These are phyloP conservation scores for Carcharodon carcharias DNA, from an alignment of 2,797 vertebrate genomes.

Conservation along the genomic window DNA sequence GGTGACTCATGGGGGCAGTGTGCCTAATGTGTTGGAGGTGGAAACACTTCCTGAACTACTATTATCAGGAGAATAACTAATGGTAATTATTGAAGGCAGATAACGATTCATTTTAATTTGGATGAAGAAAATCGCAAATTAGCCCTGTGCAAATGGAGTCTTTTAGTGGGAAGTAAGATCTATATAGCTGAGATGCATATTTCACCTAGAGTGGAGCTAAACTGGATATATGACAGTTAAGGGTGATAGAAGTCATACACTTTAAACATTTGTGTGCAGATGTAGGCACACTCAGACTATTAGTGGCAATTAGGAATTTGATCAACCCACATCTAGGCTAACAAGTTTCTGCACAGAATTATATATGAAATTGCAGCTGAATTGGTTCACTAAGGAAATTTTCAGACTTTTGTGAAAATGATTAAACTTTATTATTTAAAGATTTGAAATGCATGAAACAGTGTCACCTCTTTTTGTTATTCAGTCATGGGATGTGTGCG, in stretches of 20 bases:
- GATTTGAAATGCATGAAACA: not conserved
- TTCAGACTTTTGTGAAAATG: not conserved
- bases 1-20: slow-evolving; percentile 24
- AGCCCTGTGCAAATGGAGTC: slow-evolving; percentile 11
- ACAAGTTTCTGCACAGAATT: slow-evolving; percentile 5
- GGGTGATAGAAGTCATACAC: not conserved
- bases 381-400: not conserved
- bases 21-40: slow-evolving; percentile 23
- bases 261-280: not conserved
- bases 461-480: not conserved
- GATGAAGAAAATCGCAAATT: slow-evolving; percentile 31
- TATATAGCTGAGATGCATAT: not conserved
- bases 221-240: not conserved
- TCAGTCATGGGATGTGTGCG: not conserved
- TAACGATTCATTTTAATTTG: slow-evolving; percentile 29
- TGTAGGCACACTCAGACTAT: not conserved
- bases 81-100: slow-evolving; percentile 32
- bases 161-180: slow-evolving; percentile 10
- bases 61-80: slow-evolving; percentile 35
- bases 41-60: slow-evolving; percentile 34
- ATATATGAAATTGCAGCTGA: not conserved
- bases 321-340: not conserved
- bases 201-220: not conserved
- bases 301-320: not conserved
- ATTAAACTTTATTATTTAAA: not conserved